Evolutionary conservation across 2,113 vertebrate genomes (phyloP), one percentile per base, ranked within the genome.

Genomic region (Seriola rivoliana): DNA sequence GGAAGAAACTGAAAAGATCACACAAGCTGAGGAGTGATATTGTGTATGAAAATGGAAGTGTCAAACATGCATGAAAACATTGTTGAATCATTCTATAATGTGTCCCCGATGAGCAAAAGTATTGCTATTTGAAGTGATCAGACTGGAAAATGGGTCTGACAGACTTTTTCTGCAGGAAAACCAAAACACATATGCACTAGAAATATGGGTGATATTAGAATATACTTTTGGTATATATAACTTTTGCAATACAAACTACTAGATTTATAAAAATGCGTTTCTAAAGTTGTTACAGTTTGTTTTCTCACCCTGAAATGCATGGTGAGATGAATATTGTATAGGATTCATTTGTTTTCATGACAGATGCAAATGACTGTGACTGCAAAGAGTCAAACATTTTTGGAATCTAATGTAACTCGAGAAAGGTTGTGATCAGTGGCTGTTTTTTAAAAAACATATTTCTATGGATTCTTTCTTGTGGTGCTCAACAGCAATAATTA

Each of bases 61-160:
- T 78, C 72, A 62, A 85, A 71, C 57, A 58, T 74, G 70, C 79
- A 87, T 29, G 55, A 70, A 58, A 76, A 85, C 74, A 65, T 7
- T 75, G 79, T 42, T 75, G 58, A 72, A 63, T 80, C 62, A 52
- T 75, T 48, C 29, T 21, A 65, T 82, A 76, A 67, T 57, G 71
- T 70, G 62, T 82, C 80, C 55, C 65, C 63, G 25, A 48, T 67
- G 62, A 86, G 71, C 21, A 34, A 48, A 78, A 85, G 69, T 71
- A 44, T 63, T 70, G 48, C 68, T 58, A 21, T 70, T 40, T 67
- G 66, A 74, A 75, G 59, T 58, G 67, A 80, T 70, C 52, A 67
- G 59, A 78, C 50, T 44, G 55, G 57, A 81, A 72, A 71, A 78
- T 17, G 19, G 0, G 3, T 76, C 36, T 80, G 62, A 54, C 59